A percentile compares a stretch with the other conserved stretches of the same genome.
Conservation (phyloP, 2,113 vertebrate species). For the Malurus melanocephalus region DNA sequence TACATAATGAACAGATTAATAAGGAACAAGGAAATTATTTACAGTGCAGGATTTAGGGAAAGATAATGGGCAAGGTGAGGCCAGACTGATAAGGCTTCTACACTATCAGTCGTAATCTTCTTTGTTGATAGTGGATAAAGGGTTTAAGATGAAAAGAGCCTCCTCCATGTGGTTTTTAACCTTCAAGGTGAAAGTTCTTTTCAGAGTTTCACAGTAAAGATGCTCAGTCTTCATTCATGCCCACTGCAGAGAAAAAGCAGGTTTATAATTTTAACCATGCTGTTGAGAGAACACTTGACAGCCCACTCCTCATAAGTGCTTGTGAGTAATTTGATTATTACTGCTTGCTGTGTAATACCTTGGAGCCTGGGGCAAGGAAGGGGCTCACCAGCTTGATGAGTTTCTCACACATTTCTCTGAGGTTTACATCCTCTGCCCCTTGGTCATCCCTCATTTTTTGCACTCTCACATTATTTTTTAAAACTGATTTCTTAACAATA, state of each 20-base stretch:
- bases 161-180: not conserved
- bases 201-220: not conserved
- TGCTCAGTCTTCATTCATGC: not conserved
- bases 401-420: not conserved
- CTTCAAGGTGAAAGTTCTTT: not conserved
- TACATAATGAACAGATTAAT: not conserved
- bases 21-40: not conserved
- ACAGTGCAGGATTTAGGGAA: not conserved
- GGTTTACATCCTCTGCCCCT: not conserved
- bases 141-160: not conserved
- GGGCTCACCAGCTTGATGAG: not conserved
- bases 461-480: not conserved
- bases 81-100: rapidly evolving
- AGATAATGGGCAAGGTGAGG: not conserved
- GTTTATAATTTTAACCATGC: not conserved
- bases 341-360: not conserved
- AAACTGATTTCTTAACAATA: not conserved
- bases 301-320: not conserved
- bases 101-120: not conserved
- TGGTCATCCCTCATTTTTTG: not conserved
- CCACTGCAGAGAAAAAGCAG: not conserved
- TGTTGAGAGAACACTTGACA: not conserved
- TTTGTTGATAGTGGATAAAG: not conserved
- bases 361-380: not conserved
- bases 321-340: not conserved